These are phyloP conservation scores for Amphipoea lucens DNA, from an alignment of 2,888 invertebrate species.

Conservation along the genomic window DNA sequence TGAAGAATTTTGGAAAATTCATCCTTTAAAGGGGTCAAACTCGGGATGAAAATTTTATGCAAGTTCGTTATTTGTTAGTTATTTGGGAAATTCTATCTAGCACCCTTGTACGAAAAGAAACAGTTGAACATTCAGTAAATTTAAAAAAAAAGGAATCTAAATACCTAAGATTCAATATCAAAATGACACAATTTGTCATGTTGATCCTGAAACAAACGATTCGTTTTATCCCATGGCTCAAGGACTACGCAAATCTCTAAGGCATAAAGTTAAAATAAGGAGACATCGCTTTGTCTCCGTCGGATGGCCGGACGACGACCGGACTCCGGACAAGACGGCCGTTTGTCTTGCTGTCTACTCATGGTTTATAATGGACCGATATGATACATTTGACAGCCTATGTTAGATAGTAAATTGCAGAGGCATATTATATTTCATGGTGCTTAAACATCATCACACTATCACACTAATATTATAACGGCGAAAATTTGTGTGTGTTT, in stretches of 20 bases:
- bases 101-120: background rate
- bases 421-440: constrained; percentile 5
- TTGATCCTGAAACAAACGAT: constrained; percentile 33
- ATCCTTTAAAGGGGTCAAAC: background rate
- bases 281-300: constrained; percentile 67
- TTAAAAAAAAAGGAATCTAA: background rate
- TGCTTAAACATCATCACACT: background rate
- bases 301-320: constrained; percentile 47
- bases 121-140: background rate
- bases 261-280: constrained; percentile 65
- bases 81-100: background rate
- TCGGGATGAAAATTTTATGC: background rate
- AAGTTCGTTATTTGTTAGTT: no score
- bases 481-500: no score
- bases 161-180: background rate
- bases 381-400: constrained; percentile 61
- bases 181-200: constrained; percentile 44
- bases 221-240: constrained; percentile 11
- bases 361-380: constrained; percentile 57
- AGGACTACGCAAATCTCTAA: constrained; percentile 55
- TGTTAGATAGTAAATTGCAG: constrained; percentile 30
- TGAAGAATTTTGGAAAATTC: background rate
- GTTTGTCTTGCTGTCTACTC: constrained; percentile 66
- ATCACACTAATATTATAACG: no score
- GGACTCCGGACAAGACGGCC: constrained; percentile 48